Percentiles rank a stretch among this genome's conserved stretches.
phyloP scores from a whole-genome alignment of 2,888 invertebrate species.

The Cantharis rufa region DNA sequence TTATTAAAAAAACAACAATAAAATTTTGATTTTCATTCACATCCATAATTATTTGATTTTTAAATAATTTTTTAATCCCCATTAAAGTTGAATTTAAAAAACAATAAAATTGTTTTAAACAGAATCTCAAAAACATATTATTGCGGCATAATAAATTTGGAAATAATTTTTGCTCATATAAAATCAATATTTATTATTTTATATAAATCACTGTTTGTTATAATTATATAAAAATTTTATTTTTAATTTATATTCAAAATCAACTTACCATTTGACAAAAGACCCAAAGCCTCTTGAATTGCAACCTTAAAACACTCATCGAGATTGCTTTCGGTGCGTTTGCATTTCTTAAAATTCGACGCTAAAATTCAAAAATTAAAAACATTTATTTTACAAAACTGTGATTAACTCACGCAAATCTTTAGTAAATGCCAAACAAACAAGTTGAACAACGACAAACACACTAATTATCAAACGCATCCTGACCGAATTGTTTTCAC shows the following conservation, averaged over 20 bases:
- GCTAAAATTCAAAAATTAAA: slow-evolving; percentile 5
- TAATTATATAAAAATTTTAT: too few relatives aligned
- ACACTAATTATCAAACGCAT: not conserved
- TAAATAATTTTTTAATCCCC: too few relatives aligned
- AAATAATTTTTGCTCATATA: too few relatives aligned
- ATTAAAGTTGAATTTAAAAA: too few relatives aligned
- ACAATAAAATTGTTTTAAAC: too few relatives aligned
- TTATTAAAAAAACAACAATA: too few relatives aligned
- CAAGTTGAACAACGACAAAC: not conserved
- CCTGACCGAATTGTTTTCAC: not conserved
- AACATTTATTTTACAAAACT: not conserved
- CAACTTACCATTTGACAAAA: slow-evolving; percentile 3
- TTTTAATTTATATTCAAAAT: not conserved
- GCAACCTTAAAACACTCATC: slow-evolving; percentile 63
- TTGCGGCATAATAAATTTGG: too few relatives aligned
- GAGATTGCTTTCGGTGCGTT: slow-evolving; percentile 59
- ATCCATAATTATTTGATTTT: too few relatives aligned
- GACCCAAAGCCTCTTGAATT: slow-evolving; percentile 59
- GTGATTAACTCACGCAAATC: not conserved
- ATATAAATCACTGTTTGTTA: too few relatives aligned
- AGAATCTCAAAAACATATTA: too few relatives aligned
- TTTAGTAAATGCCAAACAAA: not conserved
- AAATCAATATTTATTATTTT: too few relatives aligned
- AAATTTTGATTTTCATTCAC: too few relatives aligned
- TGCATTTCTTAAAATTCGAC: slow-evolving; percentile 55